phyloP scores from a whole-genome alignment of 1,140 invertebrate species.

The Myzus persicae region DNA sequence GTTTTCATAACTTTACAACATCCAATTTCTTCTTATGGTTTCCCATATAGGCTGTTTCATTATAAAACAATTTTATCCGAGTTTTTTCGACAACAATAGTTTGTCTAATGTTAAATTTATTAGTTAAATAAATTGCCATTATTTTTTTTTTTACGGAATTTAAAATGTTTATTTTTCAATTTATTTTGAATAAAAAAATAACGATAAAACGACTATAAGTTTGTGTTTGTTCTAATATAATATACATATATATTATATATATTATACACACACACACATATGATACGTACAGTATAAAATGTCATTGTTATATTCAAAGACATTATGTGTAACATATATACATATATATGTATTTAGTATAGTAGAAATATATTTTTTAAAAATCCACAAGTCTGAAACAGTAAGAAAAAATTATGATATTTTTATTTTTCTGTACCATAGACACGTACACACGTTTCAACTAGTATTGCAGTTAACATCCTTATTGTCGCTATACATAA shows the following conservation, averaged over 20 bases:
- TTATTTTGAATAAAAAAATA: not conserved
- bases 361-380: too few species aligned
- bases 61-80: too few species aligned
- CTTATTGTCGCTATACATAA: not conserved
- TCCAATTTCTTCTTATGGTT: too few species aligned
- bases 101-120: too few species aligned
- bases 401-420: not conserved
- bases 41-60: too few species aligned
- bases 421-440: not conserved
- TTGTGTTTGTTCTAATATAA: not conserved
- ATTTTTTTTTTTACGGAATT: too few species aligned
- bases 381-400: not conserved
- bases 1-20: not conserved
- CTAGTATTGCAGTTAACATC: not conserved
- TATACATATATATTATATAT: not conserved
- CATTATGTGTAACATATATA: not conserved
- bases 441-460: not conserved
- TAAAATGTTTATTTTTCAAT: not conserved
- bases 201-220: not conserved
- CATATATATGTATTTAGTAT: too few species aligned
- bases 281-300: not conserved
- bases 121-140: too few species aligned
- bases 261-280: not conserved
- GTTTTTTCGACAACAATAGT: too few species aligned
- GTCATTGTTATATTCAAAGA: not conserved